Evolutionary conservation across 1,140 invertebrate species (phyloP).

Genomic region (Macrocentrus cingulum): DNA sequence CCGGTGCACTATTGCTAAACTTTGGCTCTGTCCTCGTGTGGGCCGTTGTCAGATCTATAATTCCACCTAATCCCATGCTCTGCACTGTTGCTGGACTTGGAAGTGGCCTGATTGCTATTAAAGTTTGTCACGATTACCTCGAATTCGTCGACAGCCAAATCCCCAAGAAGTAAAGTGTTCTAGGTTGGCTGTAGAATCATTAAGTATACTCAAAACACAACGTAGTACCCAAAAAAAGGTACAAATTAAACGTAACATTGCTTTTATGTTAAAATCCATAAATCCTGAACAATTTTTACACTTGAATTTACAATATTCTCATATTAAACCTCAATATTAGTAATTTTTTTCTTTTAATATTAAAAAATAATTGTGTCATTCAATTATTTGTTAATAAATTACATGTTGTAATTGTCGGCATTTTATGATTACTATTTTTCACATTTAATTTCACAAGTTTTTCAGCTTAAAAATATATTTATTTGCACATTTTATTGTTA

Average conservation of each 20-base stretch:
- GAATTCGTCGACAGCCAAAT: slow-evolving; percentile 53
- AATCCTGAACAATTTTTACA: not conserved
- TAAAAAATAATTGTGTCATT: too few species aligned
- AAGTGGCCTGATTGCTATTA: slow-evolving; percentile 63
- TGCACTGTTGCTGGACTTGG: slow-evolving; percentile 65
- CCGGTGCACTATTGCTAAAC: slow-evolving; percentile 68
- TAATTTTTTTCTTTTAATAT: too few species aligned
- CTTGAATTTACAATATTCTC: not conserved
- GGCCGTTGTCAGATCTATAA: slow-evolving; percentile 68
- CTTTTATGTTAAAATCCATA: too few species aligned
- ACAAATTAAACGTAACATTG: too few species aligned
- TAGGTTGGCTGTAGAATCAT: not conserved
- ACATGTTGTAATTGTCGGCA: too few species aligned
- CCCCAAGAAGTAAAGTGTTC: slow-evolving; percentile 28
- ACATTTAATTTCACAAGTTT: too few species aligned
- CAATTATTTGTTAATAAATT: too few species aligned
- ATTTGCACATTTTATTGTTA: too few species aligned
- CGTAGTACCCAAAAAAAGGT: too few species aligned
- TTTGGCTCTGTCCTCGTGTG: slow-evolving; percentile 73
- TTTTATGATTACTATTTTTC: too few species aligned
- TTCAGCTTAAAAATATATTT: too few species aligned
- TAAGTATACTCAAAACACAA: slow-evolving; percentile 12
- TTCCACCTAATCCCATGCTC: slow-evolving; percentile 65
- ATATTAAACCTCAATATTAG: too few species aligned
- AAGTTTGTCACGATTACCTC: slow-evolving; percentile 65